Conservation (phyloP, 2,888 invertebrate genomes). For the Hecatera dysodea region DNA sequence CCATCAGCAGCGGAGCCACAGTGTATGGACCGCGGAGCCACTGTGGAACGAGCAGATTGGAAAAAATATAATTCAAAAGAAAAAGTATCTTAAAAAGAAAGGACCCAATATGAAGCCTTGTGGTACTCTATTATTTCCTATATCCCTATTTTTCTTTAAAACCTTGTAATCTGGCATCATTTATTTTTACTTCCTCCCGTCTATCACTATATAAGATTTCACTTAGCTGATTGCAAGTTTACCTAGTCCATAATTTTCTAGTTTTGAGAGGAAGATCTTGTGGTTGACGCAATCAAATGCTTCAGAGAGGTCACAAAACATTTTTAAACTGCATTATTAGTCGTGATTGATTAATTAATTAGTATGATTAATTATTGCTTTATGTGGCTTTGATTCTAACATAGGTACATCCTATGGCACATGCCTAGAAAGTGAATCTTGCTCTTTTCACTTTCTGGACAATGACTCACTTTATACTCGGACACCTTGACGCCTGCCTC, state of each 20-base stretch:
- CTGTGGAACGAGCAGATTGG: background rate
- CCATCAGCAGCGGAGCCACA: conserved; percentile 49
- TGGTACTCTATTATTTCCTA: too few relatives aligned
- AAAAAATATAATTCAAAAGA: background rate
- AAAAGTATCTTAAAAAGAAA: background rate
- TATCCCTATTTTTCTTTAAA: background rate
- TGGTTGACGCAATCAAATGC: background rate
- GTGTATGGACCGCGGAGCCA: background rate
- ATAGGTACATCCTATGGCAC: too few relatives aligned
- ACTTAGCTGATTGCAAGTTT: background rate
- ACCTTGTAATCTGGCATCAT: background rate
- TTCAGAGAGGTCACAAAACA: background rate
- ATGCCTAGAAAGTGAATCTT: too few relatives aligned
- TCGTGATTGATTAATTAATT: too few relatives aligned
- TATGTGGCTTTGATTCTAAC: too few relatives aligned
- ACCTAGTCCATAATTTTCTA: background rate
- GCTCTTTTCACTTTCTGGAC: fast-evolving
- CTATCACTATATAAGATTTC: background rate
- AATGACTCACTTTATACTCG: conserved; percentile 57
- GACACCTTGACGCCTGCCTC: conserved; percentile 64
- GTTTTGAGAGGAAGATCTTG: background rate
- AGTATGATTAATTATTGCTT: too few relatives aligned
- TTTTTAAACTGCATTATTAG: background rate
- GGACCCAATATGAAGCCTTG: background rate
- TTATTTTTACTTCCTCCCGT: background rate